Evolutionary conservation across 2,888 invertebrate genomes (phyloP).

Genomic region (Cyaniris semiargus): DNA sequence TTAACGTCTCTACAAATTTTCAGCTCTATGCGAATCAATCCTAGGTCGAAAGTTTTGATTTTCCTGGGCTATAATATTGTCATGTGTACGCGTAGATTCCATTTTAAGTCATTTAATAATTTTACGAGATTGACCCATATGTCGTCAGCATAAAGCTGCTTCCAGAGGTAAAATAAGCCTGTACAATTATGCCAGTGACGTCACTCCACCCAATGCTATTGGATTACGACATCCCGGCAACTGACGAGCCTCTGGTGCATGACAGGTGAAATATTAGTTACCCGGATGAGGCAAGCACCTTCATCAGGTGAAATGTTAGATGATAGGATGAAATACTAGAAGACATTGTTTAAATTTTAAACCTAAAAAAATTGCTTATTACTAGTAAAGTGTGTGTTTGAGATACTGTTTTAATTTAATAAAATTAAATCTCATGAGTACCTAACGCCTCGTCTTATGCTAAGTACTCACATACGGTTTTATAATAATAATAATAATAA

Average conservation of each 20-base stretch:
- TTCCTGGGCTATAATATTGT: no score
- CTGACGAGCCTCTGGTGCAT: neutral
- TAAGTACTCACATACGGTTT: no score
- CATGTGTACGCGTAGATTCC: neutral
- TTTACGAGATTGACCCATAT: neutral
- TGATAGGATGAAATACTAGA: neutral
- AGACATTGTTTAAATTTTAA: no score
- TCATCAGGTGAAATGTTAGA: neutral
- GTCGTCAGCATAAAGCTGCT: neutral
- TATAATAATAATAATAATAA: no score
- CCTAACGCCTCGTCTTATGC: no score
- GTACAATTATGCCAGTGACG: neutral
- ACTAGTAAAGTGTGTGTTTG: no score
- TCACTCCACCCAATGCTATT: neutral
- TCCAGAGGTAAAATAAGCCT: neutral
- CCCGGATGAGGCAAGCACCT: neutral
- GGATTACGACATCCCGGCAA: neutral
- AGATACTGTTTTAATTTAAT: no score
- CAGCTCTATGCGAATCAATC: no score
- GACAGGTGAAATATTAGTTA: neutral
- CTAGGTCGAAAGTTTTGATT: no score
- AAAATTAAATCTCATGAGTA: no score
- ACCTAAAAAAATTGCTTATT: no score
- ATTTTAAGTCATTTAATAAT: neutral
- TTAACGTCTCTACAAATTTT: no score